Percentiles rank a stretch among this genome's conserved stretches.
phyloP scores from a whole-genome alignment of 2,888 invertebrate genomes.

The Heliconius erato region DNA sequence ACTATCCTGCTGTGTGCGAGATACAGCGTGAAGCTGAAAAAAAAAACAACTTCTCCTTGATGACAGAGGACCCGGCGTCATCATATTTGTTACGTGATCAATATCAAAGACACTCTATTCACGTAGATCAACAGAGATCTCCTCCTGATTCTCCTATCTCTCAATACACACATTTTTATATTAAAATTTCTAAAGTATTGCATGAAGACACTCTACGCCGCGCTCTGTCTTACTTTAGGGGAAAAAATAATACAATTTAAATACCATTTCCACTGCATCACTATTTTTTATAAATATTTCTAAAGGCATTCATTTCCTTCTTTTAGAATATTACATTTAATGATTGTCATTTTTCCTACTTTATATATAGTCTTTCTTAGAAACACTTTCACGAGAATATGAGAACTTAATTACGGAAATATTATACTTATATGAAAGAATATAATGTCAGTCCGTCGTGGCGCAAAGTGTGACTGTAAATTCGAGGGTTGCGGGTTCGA shows the following conservation, averaged over 20 bases:
- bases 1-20: too few species aligned
- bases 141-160: too few species aligned
- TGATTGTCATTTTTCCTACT: not conserved
- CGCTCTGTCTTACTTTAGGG: not conserved
- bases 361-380: not conserved
- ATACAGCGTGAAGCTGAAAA: too few species aligned
- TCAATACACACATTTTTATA: too few species aligned
- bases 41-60: too few species aligned
- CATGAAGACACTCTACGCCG: not conserved
- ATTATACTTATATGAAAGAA: not conserved
- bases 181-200: not conserved
- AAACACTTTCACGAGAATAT: conserved; percentile 16
- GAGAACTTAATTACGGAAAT: conserved; percentile 21
- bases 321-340: conserved; percentile 4
- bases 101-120: too few species aligned
- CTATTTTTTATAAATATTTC: not conserved
- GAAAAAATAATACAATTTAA: too few species aligned
- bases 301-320: not conserved
- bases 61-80: too few species aligned
- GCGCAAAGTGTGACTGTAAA: not conserved
- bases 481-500: not conserved
- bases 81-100: too few species aligned
- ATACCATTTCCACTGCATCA: not conserved
- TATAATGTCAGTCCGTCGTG: not conserved
- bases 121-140: too few species aligned